These are phyloP conservation scores for Alca torda DNA, from an alignment of 2,797 vertebrate species.

Conservation along the genomic window DNA sequence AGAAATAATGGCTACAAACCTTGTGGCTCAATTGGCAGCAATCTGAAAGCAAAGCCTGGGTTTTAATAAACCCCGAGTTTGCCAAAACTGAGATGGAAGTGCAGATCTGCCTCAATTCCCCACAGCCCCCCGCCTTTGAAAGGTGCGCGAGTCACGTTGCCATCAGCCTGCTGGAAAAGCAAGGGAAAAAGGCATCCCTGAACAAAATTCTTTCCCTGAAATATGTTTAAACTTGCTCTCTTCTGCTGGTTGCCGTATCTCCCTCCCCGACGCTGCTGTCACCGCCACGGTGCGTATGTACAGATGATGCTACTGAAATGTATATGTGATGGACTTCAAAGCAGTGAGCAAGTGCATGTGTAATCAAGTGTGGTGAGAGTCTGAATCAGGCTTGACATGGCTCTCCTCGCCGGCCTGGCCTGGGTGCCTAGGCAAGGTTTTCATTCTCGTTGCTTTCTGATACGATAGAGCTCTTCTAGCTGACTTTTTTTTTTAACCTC, in stretches of 20 bases:
- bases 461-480: neutral
- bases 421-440: neutral
- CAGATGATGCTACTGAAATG: neutral
- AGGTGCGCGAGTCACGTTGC: fast-evolving
- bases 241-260: neutral
- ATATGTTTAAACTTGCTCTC: neutral
- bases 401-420: neutral
- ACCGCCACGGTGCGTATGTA: fast-evolving
- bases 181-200: neutral
- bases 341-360: neutral
- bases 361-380: neutral
- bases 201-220: neutral
- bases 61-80: neutral
- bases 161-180: neutral
- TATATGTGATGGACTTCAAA: neutral
- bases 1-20: neutral
- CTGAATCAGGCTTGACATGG: neutral
- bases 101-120: neutral
- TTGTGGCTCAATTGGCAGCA: neutral
- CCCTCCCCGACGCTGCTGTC: neutral
- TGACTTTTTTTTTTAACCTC: constrained; percentile 21
- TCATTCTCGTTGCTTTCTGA: neutral
- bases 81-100: neutral
- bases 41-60: neutral
- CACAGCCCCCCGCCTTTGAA: neutral